These are phyloP conservation scores for Saccostrea cuccullata DNA, from an alignment of 1,140 invertebrate species.

Conservation along the genomic window DNA sequence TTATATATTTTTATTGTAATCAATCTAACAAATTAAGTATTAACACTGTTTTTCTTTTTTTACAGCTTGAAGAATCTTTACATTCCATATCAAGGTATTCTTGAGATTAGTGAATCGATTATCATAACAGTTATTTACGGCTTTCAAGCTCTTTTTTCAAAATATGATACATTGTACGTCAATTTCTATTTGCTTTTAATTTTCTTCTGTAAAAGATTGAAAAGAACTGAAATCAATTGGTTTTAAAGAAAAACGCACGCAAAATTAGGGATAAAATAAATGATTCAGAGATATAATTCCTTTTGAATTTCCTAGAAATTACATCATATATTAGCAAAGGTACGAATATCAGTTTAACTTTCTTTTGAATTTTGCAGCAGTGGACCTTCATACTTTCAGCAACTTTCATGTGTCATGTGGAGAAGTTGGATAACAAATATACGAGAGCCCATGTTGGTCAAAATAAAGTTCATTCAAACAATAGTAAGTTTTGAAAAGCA, in stretches of 20 bases:
- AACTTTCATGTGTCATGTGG: slow-evolving; percentile 94
- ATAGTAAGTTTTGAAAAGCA: slow-evolving; percentile 83
- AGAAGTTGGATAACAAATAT: slow-evolving; percentile 91
- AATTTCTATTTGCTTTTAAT: too few relatives aligned
- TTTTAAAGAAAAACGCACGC: too few relatives aligned
- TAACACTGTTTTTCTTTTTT: slow-evolving; percentile 10
- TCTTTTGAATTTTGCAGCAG: slow-evolving; percentile 79
- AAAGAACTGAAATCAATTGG: too few relatives aligned
- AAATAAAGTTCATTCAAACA: slow-evolving; percentile 92
- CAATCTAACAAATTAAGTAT: too few relatives aligned
- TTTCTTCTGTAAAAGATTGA: too few relatives aligned
- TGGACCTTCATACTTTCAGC: slow-evolving; percentile 91
- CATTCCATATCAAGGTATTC: slow-evolving; percentile 52
- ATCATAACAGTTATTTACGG: too few relatives aligned
- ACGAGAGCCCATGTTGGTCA: slow-evolving; percentile 93
- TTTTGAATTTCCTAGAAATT: too few relatives aligned
- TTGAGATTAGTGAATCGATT: slow-evolving; percentile 52
- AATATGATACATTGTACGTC: too few relatives aligned
- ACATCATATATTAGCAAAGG: too few relatives aligned
- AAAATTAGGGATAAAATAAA: too few relatives aligned
- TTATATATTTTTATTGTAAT: background rate
- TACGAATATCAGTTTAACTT: background rate
- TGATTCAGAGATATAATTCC: too few relatives aligned
- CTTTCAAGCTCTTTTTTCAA: too few relatives aligned
- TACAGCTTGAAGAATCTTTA: slow-evolving; percentile 50